phyloP scores from a whole-genome alignment of 1,140 invertebrate genomes.

The Drosophila paulistorum region DNA sequence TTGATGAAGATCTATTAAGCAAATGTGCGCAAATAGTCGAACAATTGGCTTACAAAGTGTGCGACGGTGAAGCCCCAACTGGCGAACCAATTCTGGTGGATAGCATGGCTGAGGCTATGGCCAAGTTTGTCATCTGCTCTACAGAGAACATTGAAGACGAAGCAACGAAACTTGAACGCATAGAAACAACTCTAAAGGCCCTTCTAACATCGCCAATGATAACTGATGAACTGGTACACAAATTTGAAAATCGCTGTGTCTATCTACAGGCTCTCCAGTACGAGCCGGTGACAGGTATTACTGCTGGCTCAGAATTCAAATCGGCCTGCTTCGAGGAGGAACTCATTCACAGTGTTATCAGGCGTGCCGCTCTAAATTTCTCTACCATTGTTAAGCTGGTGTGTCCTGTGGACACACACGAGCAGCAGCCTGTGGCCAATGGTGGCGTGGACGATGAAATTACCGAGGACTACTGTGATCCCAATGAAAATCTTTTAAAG shows the following conservation, averaged over 20 bases:
- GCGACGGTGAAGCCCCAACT: conserved; percentile 17
- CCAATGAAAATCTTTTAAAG: conserved; percentile 73
- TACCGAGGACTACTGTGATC: conserved; percentile 79
- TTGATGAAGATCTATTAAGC: conserved; percentile 49
- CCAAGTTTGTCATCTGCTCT: conserved; percentile 72
- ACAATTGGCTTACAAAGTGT: conserved; percentile 21
- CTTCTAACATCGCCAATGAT: conserved; percentile 56
- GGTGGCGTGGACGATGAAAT: conserved; percentile 72
- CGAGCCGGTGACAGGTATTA: conserved; percentile 20
- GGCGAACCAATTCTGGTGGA: conserved; percentile 48
- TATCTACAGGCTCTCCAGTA: conserved; percentile 46
- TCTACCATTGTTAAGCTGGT: conserved; percentile 60
- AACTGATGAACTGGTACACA: conserved; percentile 27
- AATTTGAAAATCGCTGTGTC: conserved; percentile 60
- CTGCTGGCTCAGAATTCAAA: conserved; percentile 41
- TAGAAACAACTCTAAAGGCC: conserved; percentile 58
- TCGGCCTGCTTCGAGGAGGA: conserved; percentile 25
- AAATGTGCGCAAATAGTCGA: conserved; percentile 64
- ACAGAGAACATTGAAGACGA: conserved; percentile 72
- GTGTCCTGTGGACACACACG: conserved; percentile 44
- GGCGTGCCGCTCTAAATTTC: conserved; percentile 59
- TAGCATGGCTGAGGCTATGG: conserved; percentile 74
- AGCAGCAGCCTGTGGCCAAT: conserved; percentile 22
- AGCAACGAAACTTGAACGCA: conserved; percentile 35
- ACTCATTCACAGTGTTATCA: conserved; percentile 33